These are phyloP conservation scores for Anguilla japonica DNA, from an alignment of 2,113 vertebrate species.

Conservation along the genomic window DNA sequence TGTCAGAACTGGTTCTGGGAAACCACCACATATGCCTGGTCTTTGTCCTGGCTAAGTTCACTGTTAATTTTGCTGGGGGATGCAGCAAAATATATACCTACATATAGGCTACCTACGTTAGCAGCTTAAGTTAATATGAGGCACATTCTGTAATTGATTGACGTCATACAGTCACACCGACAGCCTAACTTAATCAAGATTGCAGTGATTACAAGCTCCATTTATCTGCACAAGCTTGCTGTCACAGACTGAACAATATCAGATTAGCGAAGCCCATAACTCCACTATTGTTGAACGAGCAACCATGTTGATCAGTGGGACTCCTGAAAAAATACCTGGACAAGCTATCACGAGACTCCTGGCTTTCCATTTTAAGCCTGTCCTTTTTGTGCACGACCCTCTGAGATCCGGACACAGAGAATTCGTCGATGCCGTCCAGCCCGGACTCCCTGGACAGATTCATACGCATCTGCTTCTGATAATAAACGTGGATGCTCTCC, in stretches of 20 bases:
- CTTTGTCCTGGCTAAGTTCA: not conserved
- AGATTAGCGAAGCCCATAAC: no score
- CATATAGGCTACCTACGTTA: not conserved
- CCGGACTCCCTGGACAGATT: constrained; percentile 81
- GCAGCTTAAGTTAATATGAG: no score
- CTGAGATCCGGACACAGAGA: constrained; percentile 23
- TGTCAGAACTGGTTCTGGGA: not conserved
- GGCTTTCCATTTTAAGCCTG: constrained; percentile 71
- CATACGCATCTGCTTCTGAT: constrained; percentile 85
- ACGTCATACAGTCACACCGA: no score
- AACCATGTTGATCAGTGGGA: not conserved
- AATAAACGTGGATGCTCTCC: constrained; percentile 87
- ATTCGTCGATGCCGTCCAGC: constrained; percentile 57
- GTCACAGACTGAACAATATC: no score
- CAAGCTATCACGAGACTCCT: constrained; percentile 76
- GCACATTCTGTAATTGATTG: no score
- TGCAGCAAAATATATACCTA: not conserved
- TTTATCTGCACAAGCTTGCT: no score
- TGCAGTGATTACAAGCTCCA: no score
- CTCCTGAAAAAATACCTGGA: constrained; percentile 71
- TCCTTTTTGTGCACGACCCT: constrained; percentile 26
- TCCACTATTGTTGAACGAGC: no score
- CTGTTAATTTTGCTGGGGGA: not conserved
- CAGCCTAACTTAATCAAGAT: no score
- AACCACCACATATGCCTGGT: not conserved